Evolutionary conservation across 2,888 invertebrate genomes (phyloP).

Genomic region (Syrista parreyssii): DNA sequence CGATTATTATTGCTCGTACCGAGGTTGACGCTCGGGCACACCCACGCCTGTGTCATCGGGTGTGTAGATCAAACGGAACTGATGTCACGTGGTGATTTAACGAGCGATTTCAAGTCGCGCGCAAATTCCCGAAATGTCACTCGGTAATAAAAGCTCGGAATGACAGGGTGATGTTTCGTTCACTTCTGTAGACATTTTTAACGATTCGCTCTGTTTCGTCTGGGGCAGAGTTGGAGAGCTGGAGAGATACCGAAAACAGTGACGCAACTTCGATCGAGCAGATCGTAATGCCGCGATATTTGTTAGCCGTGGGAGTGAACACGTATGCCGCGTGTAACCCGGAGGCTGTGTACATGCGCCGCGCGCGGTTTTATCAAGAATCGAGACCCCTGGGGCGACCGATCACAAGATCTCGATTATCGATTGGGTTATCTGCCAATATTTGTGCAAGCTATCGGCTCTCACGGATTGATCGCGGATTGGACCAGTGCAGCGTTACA

Average conservation of each 20-base stretch:
- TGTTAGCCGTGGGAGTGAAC: not conserved
- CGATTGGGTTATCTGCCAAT: not conserved
- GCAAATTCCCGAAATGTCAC: not conserved
- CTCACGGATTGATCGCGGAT: not conserved
- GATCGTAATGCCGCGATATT: not conserved
- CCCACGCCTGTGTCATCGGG: constrained; percentile 47
- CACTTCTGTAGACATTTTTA: not conserved
- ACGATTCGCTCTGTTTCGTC: too few species aligned
- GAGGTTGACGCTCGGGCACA: constrained; percentile 42
- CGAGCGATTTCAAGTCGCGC: not conserved
- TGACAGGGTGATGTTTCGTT: not conserved
- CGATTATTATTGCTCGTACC: not conserved
- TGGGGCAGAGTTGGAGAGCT: too few species aligned
- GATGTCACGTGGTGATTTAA: not conserved
- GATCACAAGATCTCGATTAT: not conserved
- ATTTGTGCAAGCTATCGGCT: not conserved
- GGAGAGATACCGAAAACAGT: not conserved
- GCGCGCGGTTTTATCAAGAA: not conserved
- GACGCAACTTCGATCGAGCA: not conserved
- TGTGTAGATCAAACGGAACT: not conserved
- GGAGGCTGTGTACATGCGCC: not conserved
- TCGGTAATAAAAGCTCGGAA: not conserved
- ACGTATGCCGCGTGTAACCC: not conserved
- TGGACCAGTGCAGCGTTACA: not conserved
- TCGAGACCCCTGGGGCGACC: not conserved